Evolutionary conservation across 2,113 vertebrate genomes (phyloP).

Genomic region (Tringa solitaria): DNA sequence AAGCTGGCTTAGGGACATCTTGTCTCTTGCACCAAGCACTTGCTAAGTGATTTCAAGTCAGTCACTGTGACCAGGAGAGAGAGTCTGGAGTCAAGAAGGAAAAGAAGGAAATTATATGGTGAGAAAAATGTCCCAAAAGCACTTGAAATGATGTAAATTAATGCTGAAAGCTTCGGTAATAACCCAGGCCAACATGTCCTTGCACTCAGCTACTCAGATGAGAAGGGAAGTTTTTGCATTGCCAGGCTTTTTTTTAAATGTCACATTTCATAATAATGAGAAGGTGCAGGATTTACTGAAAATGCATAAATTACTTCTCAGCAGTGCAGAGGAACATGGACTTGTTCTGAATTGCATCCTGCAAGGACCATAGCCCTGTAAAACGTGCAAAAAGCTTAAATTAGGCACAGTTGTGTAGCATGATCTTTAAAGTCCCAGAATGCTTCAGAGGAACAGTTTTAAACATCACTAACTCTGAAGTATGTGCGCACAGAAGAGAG

Average conservation of each 20-base stretch:
- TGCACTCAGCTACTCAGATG: neutral
- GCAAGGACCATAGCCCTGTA: neutral
- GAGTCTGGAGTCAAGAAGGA: neutral
- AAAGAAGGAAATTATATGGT: neutral
- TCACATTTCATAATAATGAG: neutral
- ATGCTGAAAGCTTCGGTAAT: constrained; percentile 20
- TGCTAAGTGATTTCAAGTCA: constrained; percentile 8
- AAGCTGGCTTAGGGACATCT: neutral
- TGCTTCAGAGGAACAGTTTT: neutral
- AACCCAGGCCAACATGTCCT: neutral
- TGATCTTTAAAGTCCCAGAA: neutral
- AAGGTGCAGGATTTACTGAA: neutral
- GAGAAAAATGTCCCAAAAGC: constrained; percentile 8
- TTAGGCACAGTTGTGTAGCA: neutral
- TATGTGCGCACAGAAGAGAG: neutral
- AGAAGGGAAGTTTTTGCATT: neutral
- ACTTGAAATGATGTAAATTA: constrained; percentile 29
- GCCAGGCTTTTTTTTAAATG: constrained; percentile 1
- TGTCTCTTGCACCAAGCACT: neutral
- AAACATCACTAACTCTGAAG: neutral
- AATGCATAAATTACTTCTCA: neutral
- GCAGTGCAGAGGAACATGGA: neutral
- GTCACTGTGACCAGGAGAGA: neutral
- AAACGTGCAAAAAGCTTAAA: neutral
- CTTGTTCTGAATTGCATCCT: neutral